A percentile compares a stretch with the other conserved stretches of the same genome.
Evolutionary conservation across 64 coral and sea anemone species (phyloP).

Genomic region (Stylophora pistillata): DNA sequence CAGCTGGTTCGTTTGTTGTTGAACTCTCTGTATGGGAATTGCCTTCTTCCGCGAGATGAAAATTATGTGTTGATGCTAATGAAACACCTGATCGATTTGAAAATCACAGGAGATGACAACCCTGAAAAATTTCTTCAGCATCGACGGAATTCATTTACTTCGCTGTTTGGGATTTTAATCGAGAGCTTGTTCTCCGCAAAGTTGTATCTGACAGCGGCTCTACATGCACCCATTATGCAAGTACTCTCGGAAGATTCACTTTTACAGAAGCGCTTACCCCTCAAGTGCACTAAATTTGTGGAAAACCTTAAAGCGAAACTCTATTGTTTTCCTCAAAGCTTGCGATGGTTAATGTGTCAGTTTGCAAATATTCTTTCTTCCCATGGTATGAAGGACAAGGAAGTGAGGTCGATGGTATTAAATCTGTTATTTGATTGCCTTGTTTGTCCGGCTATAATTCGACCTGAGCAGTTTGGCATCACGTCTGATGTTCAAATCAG

Average conservation of each 20-base stretch:
- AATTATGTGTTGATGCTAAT: conserved; percentile 76
- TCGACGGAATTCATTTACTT: conserved; percentile 81
- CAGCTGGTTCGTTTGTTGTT: conserved; percentile 77
- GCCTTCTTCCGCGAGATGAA: conserved; percentile 89
- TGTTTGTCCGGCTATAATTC: conserved; percentile 84
- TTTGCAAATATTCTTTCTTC: conserved; percentile 62
- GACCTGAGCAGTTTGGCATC: conserved; percentile 87
- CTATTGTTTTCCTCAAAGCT: conserved; percentile 90
- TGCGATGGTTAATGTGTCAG: conserved; percentile 87
- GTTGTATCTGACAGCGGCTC: conserved; percentile 81
- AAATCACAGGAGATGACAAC: conserved; percentile 72
- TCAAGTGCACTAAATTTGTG: conserved; percentile 76
- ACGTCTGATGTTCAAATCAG: conserved; percentile 93
- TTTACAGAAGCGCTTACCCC: conserved; percentile 56
- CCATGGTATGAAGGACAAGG: conserved; percentile 64
- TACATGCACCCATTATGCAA: conserved; percentile 84
- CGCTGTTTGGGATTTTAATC: conserved; percentile 67
- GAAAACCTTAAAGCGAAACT: conserved; percentile 83
- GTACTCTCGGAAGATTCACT: conserved; percentile 73
- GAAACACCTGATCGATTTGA: conserved; percentile 70
- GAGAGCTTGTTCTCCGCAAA: conserved; percentile 89
- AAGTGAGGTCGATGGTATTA: conserved; percentile 62
- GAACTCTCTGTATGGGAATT: conserved; percentile 91
- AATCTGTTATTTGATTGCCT: conserved; percentile 86
- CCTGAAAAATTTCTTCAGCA: conserved; percentile 77